Evolutionary conservation across 2,888 invertebrate genomes (phyloP), one percentile per base, ranked within the genome.

Genomic region (Liodrosophila aerea): DNA sequence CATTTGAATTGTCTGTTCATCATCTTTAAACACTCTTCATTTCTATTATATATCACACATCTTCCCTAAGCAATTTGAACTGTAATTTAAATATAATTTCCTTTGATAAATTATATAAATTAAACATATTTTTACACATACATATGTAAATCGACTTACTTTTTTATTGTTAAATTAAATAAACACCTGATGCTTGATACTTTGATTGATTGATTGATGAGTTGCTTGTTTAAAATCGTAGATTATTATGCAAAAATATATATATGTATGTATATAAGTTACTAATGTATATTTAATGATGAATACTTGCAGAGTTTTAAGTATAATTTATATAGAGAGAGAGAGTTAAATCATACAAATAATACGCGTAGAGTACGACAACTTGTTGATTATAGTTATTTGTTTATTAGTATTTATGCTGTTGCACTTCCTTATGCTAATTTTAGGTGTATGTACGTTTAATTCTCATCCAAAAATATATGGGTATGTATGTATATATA

Each of bases 401-500:
- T n/a, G n/a, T 36, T 41, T 49, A 41, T 54, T 33, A 27, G 7
- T 46, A 30, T 33, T 36, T 45, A 52, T 49, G n/a, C n/a, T n/a
- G n/a, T n/a, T n/a, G n/a, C n/a, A n/a, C n/a, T 22, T 22, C 5
- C 22, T 22, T 22, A 4, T 4, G 22, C 22, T 22, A 44, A 7
- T 54, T 61, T 49, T 31, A 36, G 44, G 45, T 46, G 39, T 49
- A 52, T 52, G 40, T 43, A 62, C 64, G 58, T 54, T 69, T 60
- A n/a, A 30, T 41, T 46, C 63, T 81, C 22, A 22, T 22, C 77
- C 77, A 76, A 77, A 77, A 77, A 77, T 76, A 81, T 73, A 75
- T 76, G 37, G 40, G n/a, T 45, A 3, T 72, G 36, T 67, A n/a
- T 56, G 8, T 68, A 16, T 73, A 34, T 66, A 45, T 62, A 44